phyloP scores from a whole-genome alignment of 2,888 invertebrate species.

The Argyresthia albistria region DNA sequence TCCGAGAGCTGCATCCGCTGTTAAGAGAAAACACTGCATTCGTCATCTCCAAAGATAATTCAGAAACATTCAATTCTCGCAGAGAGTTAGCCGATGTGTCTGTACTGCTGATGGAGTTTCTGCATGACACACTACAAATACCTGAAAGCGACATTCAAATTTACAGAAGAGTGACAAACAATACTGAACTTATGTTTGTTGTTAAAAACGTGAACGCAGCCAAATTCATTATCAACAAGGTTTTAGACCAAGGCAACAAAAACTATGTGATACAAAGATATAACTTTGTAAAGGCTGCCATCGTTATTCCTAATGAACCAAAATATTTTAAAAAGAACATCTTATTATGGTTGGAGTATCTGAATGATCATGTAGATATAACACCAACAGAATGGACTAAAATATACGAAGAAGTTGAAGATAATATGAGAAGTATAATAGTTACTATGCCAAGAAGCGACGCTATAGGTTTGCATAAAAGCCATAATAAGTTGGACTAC shows the following conservation, averaged over 20 bases:
- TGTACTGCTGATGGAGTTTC: not conserved
- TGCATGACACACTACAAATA: not conserved
- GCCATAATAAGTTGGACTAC: not conserved
- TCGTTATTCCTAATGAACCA: not conserved
- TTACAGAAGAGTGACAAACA: not conserved
- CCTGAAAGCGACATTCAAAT: not conserved
- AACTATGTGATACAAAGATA: too few relatives aligned
- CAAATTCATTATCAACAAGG: not conserved
- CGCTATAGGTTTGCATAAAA: not conserved
- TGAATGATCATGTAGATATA: not conserved
- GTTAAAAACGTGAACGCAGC: not conserved
- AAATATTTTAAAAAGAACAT: not conserved
- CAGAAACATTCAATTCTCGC: not conserved
- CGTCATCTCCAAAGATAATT: not conserved
- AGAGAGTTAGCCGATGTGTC: too few relatives aligned
- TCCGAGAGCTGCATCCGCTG: not conserved
- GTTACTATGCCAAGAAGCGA: not conserved
- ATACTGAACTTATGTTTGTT: not conserved
- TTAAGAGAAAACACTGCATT: not conserved
- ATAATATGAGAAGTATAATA: not conserved
- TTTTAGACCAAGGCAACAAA: too few relatives aligned
- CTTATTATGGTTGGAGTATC: not conserved
- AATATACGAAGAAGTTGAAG: not conserved
- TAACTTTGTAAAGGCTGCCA: not conserved
- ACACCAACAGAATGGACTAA: not conserved